phyloP scores from a whole-genome alignment of 2,888 invertebrate species.

The Lepidochrysops patricia region DNA sequence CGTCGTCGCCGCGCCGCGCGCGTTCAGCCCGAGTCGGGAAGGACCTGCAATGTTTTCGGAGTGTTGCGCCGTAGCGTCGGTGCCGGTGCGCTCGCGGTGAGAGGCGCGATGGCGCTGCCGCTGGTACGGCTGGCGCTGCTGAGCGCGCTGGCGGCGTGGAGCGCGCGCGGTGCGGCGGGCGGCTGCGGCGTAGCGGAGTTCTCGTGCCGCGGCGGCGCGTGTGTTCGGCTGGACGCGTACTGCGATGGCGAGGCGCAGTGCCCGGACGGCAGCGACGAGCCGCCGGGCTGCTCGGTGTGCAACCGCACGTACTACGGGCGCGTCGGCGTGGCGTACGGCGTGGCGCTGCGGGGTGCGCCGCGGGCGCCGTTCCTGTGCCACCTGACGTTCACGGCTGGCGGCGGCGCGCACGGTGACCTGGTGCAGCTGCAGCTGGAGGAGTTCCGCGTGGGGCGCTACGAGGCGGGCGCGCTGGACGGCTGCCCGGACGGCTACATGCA shows the following conservation, averaged over 20 bases:
- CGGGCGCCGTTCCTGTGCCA: conserved; percentile 91
- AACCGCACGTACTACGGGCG: conserved; percentile 94
- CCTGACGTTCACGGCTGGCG: conserved; percentile 93
- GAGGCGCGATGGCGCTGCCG: conserved; percentile 12
- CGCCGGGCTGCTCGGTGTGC: conserved; percentile 86
- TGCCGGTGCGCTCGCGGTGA: conserved; percentile 7
- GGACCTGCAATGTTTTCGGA: neutral
- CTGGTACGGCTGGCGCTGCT: conserved; percentile 17
- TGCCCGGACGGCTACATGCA: conserved; percentile 93
- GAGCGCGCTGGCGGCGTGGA: conserved; percentile 54
- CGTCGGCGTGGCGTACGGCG: conserved; percentile 85
- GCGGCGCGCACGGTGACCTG: conserved; percentile 89
- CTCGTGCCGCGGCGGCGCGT: conserved; percentile 76
- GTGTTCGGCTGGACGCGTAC: conserved; percentile 88
- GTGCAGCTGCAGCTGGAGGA: conserved; percentile 92
- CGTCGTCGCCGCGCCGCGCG: neutral
- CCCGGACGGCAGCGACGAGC: conserved; percentile 90
- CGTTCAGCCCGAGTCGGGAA: neutral
- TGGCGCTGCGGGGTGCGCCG: conserved; percentile 83
- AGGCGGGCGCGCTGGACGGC: conserved; percentile 80
- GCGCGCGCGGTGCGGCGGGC: conserved; percentile 41
- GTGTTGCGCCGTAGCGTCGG: neutral
- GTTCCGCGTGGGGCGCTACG: conserved; percentile 89
- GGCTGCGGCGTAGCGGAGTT: conserved; percentile 57
- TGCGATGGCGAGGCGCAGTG: conserved; percentile 91